Evolutionary conservation across 2,113 vertebrate species (phyloP), one percentile per base, ranked within the genome.

Genomic region (Aspidoscelis tigris): DNA sequence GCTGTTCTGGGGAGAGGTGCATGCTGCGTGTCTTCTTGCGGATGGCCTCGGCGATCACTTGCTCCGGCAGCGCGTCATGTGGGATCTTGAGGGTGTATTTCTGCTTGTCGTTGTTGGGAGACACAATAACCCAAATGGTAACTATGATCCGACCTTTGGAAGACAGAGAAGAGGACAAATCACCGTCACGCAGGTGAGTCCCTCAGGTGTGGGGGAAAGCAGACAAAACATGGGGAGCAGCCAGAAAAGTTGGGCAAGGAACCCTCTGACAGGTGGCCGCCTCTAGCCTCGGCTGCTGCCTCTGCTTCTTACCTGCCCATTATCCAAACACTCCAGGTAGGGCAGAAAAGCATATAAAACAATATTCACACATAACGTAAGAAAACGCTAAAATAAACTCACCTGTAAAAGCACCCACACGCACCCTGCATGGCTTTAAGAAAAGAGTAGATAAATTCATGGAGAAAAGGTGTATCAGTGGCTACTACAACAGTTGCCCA

Each of bases 91-190:
- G 93, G 0, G 96, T 97, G 92, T 97, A 97, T 78, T 97, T 97
- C 93, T 97, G 96, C 92, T 97, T 97, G 77, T 96, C 95, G 87
- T 97, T 96, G 1, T 95, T 96, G 0, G 96, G 96, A 70, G 96
- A 96, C 73, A 97, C 95, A 6, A 97, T 96, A 33, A 97, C 96
- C 96, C 96, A 97, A 86, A 97, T 96, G 10, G 96, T 96, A 33
- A 97, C 96, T 1, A 97, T 97, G 82, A 97, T 83, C 80, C 95
- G 93, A 2, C 96, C 95, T 96, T 84, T 47, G 69, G 74, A 90
- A 41, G n/a, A 33, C 26, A n/a, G 64, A 65, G 43, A 41, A 79
- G 61, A 4, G 88, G 80, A 93, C 68, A 83, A 73, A 47, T 18
- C 64, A 16, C 22, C 4, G 78, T 24, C 79, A 72, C 69, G 24